Evolutionary conservation across 2,888 invertebrate genomes (phyloP), one percentile per base, ranked within the genome.

Genomic region (Callimorpha dominula): DNA sequence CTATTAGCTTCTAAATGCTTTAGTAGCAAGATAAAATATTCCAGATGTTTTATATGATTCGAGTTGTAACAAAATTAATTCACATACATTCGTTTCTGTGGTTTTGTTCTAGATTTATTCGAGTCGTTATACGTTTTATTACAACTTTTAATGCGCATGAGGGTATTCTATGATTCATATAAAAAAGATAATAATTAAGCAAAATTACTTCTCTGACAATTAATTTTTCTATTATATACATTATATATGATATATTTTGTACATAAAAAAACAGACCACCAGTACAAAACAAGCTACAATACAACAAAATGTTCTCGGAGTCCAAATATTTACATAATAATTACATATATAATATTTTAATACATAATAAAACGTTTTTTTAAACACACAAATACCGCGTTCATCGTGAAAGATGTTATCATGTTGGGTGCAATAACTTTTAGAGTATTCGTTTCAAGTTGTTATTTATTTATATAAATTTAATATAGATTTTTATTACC

Each of bases 1-100:
- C 87, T 88, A 81, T 87, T 84, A 84, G 75, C 83, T 81, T 86
- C 81, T 78, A 85, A 88, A 88, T 85, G 73, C 84, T 83, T 78
- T 71, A 70, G 76, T 81, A 79, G 81, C 78, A 74, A 80, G 72
- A 80, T 80, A 77, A 76, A 79, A 78, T 76, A 78, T 72, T 75
- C 70, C 75, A 78, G 73, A 78, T 72, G 71, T 69, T 78, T 73
- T 70, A 54, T 67, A 54, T 67, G 52, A 71, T 46, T 4, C 50
- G 66, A 71, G 15, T 71, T 69, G 66, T 49, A 67, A 72, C 71
- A 54, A 73, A 73, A 72, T 70, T 65, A 17, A 66, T 73, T 70
- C 60, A 54, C 50, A 64, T 50, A 73, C 20, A 12, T 60, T 68
- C 31, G 8, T 50, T 7, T 66, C 52, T 72, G 54, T 11, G n/a